phyloP scores from a whole-genome alignment of 2,888 invertebrate genomes.

The Drosophila siamana region DNA sequence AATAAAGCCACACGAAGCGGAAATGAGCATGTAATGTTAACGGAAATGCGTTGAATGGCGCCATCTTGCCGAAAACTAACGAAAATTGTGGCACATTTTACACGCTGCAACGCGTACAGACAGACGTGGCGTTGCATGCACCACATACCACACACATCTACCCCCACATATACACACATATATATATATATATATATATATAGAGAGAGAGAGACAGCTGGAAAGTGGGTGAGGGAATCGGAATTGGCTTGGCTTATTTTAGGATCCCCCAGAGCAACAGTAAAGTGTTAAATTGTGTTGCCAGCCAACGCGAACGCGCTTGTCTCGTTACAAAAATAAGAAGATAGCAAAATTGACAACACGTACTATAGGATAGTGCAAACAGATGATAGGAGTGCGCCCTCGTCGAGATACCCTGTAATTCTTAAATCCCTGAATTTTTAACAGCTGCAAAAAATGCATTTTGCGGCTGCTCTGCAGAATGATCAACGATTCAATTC shows the following conservation, averaged over 20 bases:
- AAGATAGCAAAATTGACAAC: slow-evolving; percentile 17
- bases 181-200: slow-evolving; percentile 4
- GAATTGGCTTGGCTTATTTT: slow-evolving; percentile 55
- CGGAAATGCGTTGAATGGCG: slow-evolving; percentile 80
- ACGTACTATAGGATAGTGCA: slow-evolving; percentile 1
- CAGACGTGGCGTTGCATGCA: slow-evolving; percentile 25
- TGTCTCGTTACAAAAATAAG: slow-evolving; percentile 22
- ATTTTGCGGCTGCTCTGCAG: not conserved
- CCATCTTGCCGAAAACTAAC: slow-evolving; percentile 59
- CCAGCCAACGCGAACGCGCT: slow-evolving; percentile 31
- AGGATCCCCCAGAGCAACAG: slow-evolving; percentile 54
- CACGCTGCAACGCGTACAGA: slow-evolving; percentile 29
- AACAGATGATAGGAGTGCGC: not conserved
- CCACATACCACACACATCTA: not conserved
- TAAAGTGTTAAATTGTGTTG: slow-evolving; percentile 77
- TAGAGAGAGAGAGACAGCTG: not conserved
- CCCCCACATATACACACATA: not conserved
- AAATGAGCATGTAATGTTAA: slow-evolving; percentile 80
- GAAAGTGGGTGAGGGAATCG: slow-evolving; percentile 14
- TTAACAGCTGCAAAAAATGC: not conserved
- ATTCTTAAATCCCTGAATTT: too few species aligned
- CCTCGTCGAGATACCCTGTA: slow-evolving; percentile 10
- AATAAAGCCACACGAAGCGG: slow-evolving; percentile 78
- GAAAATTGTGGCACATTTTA: slow-evolving; percentile 43
- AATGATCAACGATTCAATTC: too few species aligned